Conservation (phyloP, 2,113 vertebrate species). For the Phrynosoma blainvillii region DNA sequence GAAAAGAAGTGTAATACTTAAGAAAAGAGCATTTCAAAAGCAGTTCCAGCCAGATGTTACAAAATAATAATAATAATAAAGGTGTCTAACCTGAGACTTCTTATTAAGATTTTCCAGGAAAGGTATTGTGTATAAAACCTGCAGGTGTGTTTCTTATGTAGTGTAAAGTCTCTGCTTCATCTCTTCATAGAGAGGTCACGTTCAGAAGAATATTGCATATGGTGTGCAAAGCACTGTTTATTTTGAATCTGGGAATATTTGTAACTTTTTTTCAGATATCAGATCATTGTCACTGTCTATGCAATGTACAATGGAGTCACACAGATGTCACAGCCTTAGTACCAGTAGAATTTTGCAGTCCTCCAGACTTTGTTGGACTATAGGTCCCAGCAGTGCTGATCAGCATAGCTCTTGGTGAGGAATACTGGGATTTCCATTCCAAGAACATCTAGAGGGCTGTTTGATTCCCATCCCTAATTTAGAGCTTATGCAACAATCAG, state of each 20-base stretch:
- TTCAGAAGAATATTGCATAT: not conserved
- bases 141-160: not conserved
- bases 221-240: not conserved
- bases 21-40: slow-evolving; percentile 43
- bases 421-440: too few species aligned
- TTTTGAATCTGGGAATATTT: not conserved
- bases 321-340: not conserved
- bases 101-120: not conserved
- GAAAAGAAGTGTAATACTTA: slow-evolving; percentile 59
- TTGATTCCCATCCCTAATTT: too few species aligned
- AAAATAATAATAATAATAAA: not conserved
- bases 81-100: not conserved
- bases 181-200: not conserved
- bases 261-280: not conserved
- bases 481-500: too few species aligned
- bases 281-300: not conserved
- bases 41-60: not conserved
- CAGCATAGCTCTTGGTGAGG: too few species aligned
- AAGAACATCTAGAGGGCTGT: too few species aligned
- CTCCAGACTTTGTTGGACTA: too few species aligned
- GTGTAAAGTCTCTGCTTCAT: not conserved
- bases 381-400: too few species aligned
- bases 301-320: not conserved
- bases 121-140: not conserved
- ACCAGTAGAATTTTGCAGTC: not conserved